Conservation (phyloP, 2,888 invertebrate species). For the Spodoptera picta region DNA sequence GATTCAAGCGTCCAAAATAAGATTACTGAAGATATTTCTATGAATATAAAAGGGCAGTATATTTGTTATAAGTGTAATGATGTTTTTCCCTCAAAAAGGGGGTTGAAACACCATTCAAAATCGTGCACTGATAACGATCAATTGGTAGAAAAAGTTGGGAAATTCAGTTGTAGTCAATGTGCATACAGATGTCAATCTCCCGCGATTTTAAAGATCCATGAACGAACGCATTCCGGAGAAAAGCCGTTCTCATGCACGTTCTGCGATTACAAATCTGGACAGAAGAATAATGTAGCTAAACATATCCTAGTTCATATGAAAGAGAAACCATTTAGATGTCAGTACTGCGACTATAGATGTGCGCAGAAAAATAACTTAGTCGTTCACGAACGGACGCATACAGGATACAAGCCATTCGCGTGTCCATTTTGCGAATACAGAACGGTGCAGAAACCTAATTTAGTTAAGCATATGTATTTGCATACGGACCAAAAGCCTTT, state of each 20-base stretch:
- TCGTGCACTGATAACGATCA: slow-evolving; percentile 63
- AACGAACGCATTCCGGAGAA: slow-evolving; percentile 84
- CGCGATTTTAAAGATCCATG: slow-evolving; percentile 85
- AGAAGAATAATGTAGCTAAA: slow-evolving; percentile 86
- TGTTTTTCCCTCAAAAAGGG: slow-evolving; percentile 77
- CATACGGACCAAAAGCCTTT: slow-evolving; percentile 86
- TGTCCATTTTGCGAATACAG: slow-evolving; percentile 85
- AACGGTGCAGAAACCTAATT: slow-evolving; percentile 85
- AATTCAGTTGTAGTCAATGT: slow-evolving; percentile 81
- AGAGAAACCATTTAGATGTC: slow-evolving; percentile 84
- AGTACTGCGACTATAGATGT: slow-evolving; percentile 85
- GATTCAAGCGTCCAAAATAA: slow-evolving; percentile 67
- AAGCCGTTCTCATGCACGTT: slow-evolving; percentile 84
- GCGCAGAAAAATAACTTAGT: slow-evolving; percentile 86
- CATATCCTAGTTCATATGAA: slow-evolving; percentile 87
- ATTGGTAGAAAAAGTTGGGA: slow-evolving; percentile 73
- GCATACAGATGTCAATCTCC: slow-evolving; percentile 85
- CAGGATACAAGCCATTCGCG: slow-evolving; percentile 84
- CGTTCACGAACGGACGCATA: slow-evolving; percentile 86
- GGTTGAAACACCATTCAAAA: slow-evolving; percentile 80
- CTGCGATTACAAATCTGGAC: slow-evolving; percentile 86
- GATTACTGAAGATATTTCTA: slow-evolving; percentile 68
- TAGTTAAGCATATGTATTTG: slow-evolving; percentile 87
- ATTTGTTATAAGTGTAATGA: slow-evolving; percentile 80
- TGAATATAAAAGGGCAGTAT: slow-evolving; percentile 82